phyloP scores from a whole-genome alignment of 2,113 vertebrate species.

The Aramus guarauna region DNA sequence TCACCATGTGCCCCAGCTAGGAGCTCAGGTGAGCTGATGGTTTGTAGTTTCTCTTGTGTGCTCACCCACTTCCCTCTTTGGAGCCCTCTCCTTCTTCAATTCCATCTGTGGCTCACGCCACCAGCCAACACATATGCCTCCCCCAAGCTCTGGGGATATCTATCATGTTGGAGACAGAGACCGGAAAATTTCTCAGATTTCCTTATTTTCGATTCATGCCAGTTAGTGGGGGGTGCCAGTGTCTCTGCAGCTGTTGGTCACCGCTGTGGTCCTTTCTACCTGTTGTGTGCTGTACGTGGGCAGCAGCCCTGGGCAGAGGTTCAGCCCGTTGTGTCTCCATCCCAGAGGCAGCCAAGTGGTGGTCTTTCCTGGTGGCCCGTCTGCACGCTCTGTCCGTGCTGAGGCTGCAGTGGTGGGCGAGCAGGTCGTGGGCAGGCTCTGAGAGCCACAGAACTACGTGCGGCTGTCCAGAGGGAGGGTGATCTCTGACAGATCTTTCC shows the following conservation, averaged over 20 bases:
- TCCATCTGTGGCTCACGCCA: neutral
- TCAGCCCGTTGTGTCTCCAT: neutral
- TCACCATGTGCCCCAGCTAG: neutral
- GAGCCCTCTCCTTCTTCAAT: neutral
- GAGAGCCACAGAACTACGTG: neutral
- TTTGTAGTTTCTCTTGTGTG: neutral
- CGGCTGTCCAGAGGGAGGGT: neutral
- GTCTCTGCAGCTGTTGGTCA: neutral
- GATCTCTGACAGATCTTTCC: neutral
- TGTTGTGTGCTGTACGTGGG: neutral
- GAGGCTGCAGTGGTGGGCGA: neutral
- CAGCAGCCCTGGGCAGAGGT: neutral
- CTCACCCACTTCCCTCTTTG: neutral
- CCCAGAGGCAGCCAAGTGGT: neutral
- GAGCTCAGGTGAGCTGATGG: neutral
- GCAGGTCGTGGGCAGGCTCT: neutral
- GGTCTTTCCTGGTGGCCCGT: neutral
- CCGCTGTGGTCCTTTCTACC: neutral
- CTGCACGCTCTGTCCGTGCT: fast-evolving
- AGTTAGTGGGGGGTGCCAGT: neutral
- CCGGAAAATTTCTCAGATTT: neutral
- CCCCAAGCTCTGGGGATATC: neutral
- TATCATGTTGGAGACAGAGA: neutral
- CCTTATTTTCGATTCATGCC: neutral
- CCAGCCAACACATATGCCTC: neutral